phyloP scores from a whole-genome alignment of 2,888 invertebrate species.

The Bellardia pandia region DNA sequence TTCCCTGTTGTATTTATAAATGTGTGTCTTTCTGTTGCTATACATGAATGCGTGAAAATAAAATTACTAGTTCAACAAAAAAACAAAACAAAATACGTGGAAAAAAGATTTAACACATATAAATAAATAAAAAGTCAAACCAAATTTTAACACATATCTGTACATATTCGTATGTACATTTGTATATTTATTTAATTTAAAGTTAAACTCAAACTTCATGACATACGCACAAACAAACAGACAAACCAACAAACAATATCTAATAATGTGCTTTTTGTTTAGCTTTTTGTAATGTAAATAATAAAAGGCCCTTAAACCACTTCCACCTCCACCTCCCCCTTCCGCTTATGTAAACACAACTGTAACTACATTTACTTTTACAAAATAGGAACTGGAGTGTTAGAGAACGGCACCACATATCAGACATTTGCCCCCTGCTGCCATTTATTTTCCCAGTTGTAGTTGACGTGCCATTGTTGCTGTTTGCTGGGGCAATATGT shows the following conservation, averaged over 20 bases:
- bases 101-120: neutral
- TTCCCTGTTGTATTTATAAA: neutral
- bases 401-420: constrained; percentile 53
- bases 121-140: constrained; percentile 52
- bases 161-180: neutral
- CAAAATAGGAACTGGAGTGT: neutral
- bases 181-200: constrained; percentile 22
- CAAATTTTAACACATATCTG: neutral
- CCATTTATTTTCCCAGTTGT: constrained; percentile 64
- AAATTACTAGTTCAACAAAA: constrained; percentile 17
- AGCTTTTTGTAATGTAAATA: constrained; percentile 52
- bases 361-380: neutral
- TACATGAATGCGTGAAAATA: constrained; percentile 40
- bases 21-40: neutral
- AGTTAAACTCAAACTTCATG: constrained; percentile 41
- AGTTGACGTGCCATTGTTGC: constrained; percentile 61
- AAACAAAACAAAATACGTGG: neutral
- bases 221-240: constrained; percentile 21
- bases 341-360: neutral
- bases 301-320: constrained; percentile 35
- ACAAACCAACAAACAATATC: constrained; percentile 39
- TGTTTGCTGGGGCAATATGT: constrained; percentile 59
- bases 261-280: constrained; percentile 46
- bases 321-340: constrained; percentile 2
- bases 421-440: constrained; percentile 70